A percentile compares a stretch with the other conserved stretches of the same genome.
These are phyloP conservation scores for Oophaga pumilio DNA, from an alignment of 2,113 vertebrate species.

Conservation along the genomic window DNA sequence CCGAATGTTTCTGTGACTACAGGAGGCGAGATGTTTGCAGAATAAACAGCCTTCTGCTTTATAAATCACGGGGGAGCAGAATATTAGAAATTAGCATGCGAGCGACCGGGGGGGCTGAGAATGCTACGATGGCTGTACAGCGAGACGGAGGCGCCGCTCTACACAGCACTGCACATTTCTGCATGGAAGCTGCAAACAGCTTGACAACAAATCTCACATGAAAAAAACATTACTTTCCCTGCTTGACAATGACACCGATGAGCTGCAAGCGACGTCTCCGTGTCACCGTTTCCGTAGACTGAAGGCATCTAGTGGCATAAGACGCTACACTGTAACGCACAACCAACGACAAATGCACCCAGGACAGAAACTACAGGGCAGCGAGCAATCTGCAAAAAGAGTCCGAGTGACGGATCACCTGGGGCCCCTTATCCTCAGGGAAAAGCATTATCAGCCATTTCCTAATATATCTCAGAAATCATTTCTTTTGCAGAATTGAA, in stretches of 20 bases:
- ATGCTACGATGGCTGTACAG: background rate
- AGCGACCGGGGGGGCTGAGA: background rate
- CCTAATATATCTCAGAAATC: too few species aligned
- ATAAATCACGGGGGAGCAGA: constrained; percentile 17
- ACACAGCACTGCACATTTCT: background rate
- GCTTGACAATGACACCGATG: background rate
- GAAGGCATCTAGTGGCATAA: background rate
- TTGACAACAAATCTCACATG: background rate
- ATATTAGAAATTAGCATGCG: constrained; percentile 39
- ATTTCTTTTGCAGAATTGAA: too few species aligned
- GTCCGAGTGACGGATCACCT: background rate
- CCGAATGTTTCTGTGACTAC: constrained; percentile 27
- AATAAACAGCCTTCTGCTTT: constrained; percentile 23
- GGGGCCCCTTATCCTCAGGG: too few species aligned
- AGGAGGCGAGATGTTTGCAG: constrained; percentile 15
- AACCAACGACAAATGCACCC: background rate
- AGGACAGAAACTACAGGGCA: background rate
- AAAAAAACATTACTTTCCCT: background rate
- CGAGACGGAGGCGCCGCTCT: background rate
- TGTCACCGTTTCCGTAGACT: background rate
- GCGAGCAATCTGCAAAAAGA: background rate
- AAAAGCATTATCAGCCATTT: too few species aligned
- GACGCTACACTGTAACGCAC: background rate
- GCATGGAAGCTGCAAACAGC: constrained; percentile 14
- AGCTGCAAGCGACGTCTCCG: background rate